Evolutionary conservation across 2,888 invertebrate species (phyloP), one percentile per base, ranked within the genome.

Genomic region (Crioceris asparagi): DNA sequence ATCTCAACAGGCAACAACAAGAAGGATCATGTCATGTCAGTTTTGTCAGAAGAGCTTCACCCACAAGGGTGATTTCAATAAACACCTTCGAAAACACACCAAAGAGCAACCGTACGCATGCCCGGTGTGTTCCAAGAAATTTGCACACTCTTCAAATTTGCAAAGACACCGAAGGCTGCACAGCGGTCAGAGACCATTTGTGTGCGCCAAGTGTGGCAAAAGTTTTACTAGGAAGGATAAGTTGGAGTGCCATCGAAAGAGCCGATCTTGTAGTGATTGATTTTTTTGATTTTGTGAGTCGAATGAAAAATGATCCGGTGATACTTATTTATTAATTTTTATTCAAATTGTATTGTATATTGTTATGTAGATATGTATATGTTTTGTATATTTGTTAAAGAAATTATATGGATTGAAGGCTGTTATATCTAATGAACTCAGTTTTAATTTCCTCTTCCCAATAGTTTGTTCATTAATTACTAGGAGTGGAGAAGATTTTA

Each of bases 81-180:
- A 64, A 47, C 64, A 64, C 40, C 35, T 58, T 15, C 44, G 64
- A 19, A 62, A 49, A 32, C 64, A 64, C 39, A 63, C 62, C 1
- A 60, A 60, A 17, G 63, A 62, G 41, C 57, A 59, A 34, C 64
- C 64, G 2, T 64, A 53, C 41, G 36, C 44, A 11, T 64, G 64
- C 42, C 33, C 47, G 4, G 46, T 53, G 17, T 64, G 64, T 40
- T 43, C 52, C 3, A 54, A 53, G 36, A 56, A 50, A 38, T 64
- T 64, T 44, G 55, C 60, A 1, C 59, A 62, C 37, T 61, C 80
- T 41, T 82, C 80, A 43, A 83, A 83, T 29, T 64, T 85, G 49
- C 81, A 82, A 54, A 70, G 83, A 32, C 85, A 86, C 64, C 74
- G 80, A 55, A 65, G 82, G 36, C 77, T 82, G 2, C 85, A 86